These are phyloP conservation scores for Eupithecia dodoneata DNA, from an alignment of 2,888 invertebrate genomes.

Conservation along the genomic window DNA sequence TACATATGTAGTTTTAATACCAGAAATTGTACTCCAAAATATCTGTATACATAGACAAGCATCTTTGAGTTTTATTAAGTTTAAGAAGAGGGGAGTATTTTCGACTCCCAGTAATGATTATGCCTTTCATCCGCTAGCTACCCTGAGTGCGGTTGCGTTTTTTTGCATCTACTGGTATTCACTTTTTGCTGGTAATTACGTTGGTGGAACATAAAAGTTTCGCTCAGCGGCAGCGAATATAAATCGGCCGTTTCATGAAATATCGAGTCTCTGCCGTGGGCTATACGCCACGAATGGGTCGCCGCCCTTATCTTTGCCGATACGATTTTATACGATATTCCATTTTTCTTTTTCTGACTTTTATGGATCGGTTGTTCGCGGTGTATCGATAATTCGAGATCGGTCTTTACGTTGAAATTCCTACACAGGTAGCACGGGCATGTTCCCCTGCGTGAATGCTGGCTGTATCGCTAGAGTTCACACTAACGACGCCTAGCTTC, in stretches of 20 bases:
- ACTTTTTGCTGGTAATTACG: slow-evolving; percentile 75
- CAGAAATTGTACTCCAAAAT: not conserved
- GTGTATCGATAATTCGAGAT: slow-evolving; percentile 80
- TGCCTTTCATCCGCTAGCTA: not conserved
- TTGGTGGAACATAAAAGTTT: slow-evolving; percentile 76
- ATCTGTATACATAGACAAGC: not conserved
- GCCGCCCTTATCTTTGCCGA: slow-evolving; percentile 78
- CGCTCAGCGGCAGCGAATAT: slow-evolving; percentile 75
- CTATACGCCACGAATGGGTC: slow-evolving; percentile 71
- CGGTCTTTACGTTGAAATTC: slow-evolving; percentile 68
- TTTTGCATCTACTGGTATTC: slow-evolving; percentile 55
- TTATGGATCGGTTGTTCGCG: slow-evolving; percentile 80
- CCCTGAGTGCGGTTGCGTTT: slow-evolving; percentile 1
- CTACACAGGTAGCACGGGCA: slow-evolving; percentile 56
- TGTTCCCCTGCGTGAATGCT: slow-evolving; percentile 24
- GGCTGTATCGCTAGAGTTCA: slow-evolving; percentile 21
- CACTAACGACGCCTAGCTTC: slow-evolving; percentile 37
- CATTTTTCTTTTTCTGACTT: slow-evolving; percentile 79
- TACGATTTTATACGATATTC: slow-evolving; percentile 81
- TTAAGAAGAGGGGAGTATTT: not conserved
- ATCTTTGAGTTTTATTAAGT: not conserved
- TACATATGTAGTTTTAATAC: not conserved
- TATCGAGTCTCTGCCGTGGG: slow-evolving; percentile 79
- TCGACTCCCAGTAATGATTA: not conserved
- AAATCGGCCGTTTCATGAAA: slow-evolving; percentile 82